Percentiles rank a stretch among this genome's conserved stretches.
These are phyloP conservation scores for Orchesellides sinensis DNA, from an alignment of 2,888 invertebrate species.

Conservation along the genomic window DNA sequence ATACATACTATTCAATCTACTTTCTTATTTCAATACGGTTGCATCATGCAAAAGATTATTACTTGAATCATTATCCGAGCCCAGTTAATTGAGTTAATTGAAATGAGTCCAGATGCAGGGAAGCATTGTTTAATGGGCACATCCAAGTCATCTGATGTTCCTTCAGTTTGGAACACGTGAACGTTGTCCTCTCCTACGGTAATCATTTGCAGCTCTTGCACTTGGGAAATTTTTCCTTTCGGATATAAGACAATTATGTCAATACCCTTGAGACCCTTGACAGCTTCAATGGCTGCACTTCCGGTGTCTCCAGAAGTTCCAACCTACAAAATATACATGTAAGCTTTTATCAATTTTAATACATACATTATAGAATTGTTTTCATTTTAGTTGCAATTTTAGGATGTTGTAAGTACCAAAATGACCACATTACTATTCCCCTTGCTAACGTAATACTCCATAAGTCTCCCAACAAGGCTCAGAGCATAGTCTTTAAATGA, in stretches of 20 bases:
- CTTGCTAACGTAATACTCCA: slow-evolving; percentile 77
- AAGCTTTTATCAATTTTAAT: background rate
- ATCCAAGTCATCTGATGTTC: slow-evolving; percentile 78
- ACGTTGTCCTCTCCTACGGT: slow-evolving; percentile 77
- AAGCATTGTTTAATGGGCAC: slow-evolving; percentile 77
- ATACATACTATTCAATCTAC: background rate
- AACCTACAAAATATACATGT: slow-evolving; percentile 55
- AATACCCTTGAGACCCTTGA: slow-evolving; percentile 76
- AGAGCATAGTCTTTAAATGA: slow-evolving; percentile 79
- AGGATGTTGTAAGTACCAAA: slow-evolving; percentile 73
- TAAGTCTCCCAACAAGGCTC: slow-evolving; percentile 77
- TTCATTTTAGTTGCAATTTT: background rate
- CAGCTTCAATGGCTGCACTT: slow-evolving; percentile 78
- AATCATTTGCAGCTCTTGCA: slow-evolving; percentile 79
- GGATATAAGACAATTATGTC: slow-evolving; percentile 78
- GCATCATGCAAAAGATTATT: background rate
- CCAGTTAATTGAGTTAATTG: slow-evolving; percentile 79
- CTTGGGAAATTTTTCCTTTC: slow-evolving; percentile 76
- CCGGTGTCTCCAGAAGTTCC: slow-evolving; percentile 79
- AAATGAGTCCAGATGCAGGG: slow-evolving; percentile 76
- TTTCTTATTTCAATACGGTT: background rate
- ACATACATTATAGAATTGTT: too few relatives aligned
- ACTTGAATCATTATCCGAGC: slow-evolving; percentile 77
- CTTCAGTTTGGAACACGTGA: slow-evolving; percentile 78
- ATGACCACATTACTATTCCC: slow-evolving; percentile 76